Conservation (phyloP, 2,797 vertebrate species). For the Apogon talboti region DNA sequence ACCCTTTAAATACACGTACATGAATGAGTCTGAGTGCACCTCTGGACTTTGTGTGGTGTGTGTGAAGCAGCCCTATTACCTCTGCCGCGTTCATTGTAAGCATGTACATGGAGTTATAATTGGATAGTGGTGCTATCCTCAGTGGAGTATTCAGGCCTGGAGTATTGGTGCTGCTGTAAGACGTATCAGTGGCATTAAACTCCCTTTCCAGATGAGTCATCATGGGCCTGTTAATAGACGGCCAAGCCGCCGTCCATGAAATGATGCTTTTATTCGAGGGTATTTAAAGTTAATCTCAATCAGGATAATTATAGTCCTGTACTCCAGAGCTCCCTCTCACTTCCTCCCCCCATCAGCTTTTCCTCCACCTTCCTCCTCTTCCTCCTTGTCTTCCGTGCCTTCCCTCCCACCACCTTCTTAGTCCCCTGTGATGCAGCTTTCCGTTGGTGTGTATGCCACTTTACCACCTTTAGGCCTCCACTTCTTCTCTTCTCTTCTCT, state of each 20-base stretch:
- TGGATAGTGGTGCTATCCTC: constrained; percentile 63
- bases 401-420: constrained; percentile 20
- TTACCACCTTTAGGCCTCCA: constrained; percentile 60
- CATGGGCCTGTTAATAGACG: constrained; percentile 45
- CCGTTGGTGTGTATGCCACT: constrained; percentile 49
- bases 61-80: constrained; percentile 28
- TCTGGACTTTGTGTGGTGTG: constrained; percentile 17
- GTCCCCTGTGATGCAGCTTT: constrained; percentile 59
- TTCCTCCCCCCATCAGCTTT: constrained; percentile 52
- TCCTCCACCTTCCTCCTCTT: constrained; percentile 45
- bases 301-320: constrained; percentile 78
- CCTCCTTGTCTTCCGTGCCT: constrained; percentile 42
- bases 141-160: constrained; percentile 56
- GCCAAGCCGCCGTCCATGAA: constrained; percentile 65
- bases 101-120: constrained; percentile 55
- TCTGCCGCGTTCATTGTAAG: constrained; percentile 35
- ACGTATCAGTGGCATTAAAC: constrained; percentile 63
- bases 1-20: constrained; percentile 1
- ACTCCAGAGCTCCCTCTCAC: constrained; percentile 65
- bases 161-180: constrained; percentile 59
- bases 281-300: constrained; percentile 86
- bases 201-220: constrained; percentile 74
- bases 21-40: constrained; percentile 2
- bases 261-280: constrained; percentile 76
- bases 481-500: constrained; percentile 34